Base-by-base conservation (phyloP, 2,888 invertebrate species). In the Mythimna pallens region DNA sequence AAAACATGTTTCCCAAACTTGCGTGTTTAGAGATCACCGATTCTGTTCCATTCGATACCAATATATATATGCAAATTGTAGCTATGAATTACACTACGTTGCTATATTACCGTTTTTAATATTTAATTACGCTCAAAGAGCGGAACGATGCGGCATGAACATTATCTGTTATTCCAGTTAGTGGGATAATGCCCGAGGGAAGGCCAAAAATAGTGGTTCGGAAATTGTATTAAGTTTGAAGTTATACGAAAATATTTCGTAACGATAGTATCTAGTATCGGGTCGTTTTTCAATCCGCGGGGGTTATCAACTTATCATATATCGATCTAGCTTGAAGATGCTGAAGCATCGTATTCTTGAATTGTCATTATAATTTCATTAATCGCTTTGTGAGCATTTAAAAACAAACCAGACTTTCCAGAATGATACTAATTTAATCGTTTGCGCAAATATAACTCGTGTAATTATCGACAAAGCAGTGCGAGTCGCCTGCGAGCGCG, bases 401-500 rank as follows among this genome's bases (percentile, higher is more conserved):
- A 55, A 76, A 62, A 40, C n/a, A 59, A 72, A 63, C 43, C 43
- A 65, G 7, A 47, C 8, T 64, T 73, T 62, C 55, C 63, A 66
- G 54, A 47, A 36, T 54, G 36, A 22, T 71, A 74, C 66, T 34
- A 66, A 64, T 70, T 62, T 58, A 66, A 77, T 67, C 57, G 58
- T 66, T 74, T 65, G 75, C 70, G 43, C 62, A 68, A 83, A 80
- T 70, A 82, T 70, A 75, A 78, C 75, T 70, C 62, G 55, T 75
- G 80, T 83, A 84, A 88, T 89, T 87, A 89, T 80, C 78, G 61
- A 72, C 70, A 82, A 81, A 78, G 73, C 81, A 61, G 70, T 73
- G 75, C 73, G 76, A 80, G 71, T 85, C 80, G 85, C 76, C 69
- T 78, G 76, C 81, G 80, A 89, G 92, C 92, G 92, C 91, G 74